These are phyloP conservation scores for Heteronetta atricapilla DNA, from an alignment of 2,113 vertebrate genomes.

Conservation along the genomic window DNA sequence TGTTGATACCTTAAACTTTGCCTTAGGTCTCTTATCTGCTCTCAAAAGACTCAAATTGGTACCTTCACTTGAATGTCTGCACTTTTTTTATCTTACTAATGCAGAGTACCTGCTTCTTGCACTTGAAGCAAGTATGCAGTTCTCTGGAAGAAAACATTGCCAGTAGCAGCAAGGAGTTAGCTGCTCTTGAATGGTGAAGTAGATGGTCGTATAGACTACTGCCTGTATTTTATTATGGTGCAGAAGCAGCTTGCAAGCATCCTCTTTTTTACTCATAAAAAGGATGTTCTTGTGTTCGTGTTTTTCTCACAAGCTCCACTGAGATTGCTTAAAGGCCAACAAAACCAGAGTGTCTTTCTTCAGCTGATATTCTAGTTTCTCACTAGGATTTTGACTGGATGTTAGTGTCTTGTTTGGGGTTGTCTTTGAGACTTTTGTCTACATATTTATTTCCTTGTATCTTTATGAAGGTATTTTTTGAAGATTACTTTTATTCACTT, in stretches of 20 bases:
- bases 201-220: neutral
- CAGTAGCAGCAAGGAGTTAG: neutral
- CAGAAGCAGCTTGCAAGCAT: neutral
- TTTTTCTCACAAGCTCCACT: neutral
- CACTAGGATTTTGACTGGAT: neutral
- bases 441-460: neutral
- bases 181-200: neutral
- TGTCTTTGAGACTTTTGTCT: neutral
- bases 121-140: neutral
- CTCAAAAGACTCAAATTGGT: neutral
- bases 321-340: neutral
- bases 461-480: neutral
- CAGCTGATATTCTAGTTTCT: neutral
- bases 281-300: neutral
- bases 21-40: neutral
- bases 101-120: neutral
- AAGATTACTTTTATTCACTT: neutral
- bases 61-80: neutral
- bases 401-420: neutral
- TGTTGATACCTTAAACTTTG: neutral
- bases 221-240: neutral
- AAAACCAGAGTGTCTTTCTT: neutral
- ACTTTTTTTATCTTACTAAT: neutral
- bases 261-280: neutral
- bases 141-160: neutral